A percentile compares a stretch with the other conserved stretches of the same genome.
These are phyloP conservation scores for Bradypodion pumilum DNA, from an alignment of 2,797 vertebrate genomes.

Conservation along the genomic window DNA sequence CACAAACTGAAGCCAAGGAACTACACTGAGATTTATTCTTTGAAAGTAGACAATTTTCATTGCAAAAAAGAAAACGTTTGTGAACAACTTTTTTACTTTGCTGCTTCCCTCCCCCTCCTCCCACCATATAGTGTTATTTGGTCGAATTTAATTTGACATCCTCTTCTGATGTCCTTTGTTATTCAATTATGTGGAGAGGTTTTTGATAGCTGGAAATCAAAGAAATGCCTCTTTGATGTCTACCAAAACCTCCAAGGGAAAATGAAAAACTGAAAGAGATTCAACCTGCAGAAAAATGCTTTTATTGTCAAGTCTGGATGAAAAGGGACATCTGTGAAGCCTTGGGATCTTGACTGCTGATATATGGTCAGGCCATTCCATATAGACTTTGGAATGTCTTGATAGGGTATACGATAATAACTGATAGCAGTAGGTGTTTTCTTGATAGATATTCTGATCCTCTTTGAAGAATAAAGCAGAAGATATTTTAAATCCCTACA, in stretches of 20 bases:
- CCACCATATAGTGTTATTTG: constrained; percentile 11
- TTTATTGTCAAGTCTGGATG: constrained; percentile 38
- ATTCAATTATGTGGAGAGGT: constrained; percentile 44
- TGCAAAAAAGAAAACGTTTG: constrained; percentile 1
- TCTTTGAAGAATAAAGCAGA: neutral
- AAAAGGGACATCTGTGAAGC: constrained; percentile 44
- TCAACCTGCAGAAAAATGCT: constrained; percentile 50
- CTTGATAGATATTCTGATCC: constrained; percentile 1
- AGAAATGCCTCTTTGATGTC: constrained; percentile 43
- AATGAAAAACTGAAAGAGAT: constrained; percentile 10
- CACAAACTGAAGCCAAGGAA: neutral
- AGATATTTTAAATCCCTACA: constrained; percentile 27
- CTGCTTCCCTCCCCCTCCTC: constrained; percentile 10
- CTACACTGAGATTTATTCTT: neutral
- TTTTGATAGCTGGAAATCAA: constrained; percentile 36
- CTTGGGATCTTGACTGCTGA: constrained; percentile 12
- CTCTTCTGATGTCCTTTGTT: constrained; percentile 56
- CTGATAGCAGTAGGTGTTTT: constrained; percentile 17
- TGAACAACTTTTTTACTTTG: constrained; percentile 5
- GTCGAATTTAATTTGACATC: constrained; percentile 35
- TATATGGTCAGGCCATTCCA: neutral
- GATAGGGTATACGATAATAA: neutral
- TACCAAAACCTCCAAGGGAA: constrained; percentile 16
- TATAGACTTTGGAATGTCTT: constrained; percentile 20
- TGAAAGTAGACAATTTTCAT: constrained; percentile 1